phyloP scores from a whole-genome alignment of 2,797 vertebrate genomes.

The Dicrostonyx torquatus region DNA sequence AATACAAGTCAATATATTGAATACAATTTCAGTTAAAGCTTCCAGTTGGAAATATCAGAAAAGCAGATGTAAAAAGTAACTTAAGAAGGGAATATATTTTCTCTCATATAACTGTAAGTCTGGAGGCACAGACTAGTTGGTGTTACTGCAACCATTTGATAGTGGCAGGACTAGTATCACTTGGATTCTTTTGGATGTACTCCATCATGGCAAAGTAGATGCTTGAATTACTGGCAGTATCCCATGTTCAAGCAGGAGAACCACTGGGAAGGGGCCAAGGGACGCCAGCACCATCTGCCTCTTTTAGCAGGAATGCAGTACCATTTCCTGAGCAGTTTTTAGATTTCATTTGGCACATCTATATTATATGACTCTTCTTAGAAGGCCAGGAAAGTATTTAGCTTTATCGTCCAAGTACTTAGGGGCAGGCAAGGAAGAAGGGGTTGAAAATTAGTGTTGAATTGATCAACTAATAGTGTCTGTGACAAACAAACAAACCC shows the following conservation, averaged over 20 bases:
- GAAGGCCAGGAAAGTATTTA: constrained; percentile 56
- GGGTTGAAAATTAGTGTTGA: constrained; percentile 35
- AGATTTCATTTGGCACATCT: constrained; percentile 67
- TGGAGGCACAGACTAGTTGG: neutral
- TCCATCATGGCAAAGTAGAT: constrained; percentile 49
- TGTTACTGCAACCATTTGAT: neutral
- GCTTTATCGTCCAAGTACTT: constrained; percentile 47
- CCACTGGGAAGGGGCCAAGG: constrained; percentile 1
- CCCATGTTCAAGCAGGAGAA: constrained; percentile 30
- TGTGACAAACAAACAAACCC: constrained; percentile 29
- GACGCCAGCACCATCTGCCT: constrained; percentile 58
- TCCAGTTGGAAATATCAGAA: constrained; percentile 54
- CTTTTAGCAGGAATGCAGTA: constrained; percentile 58
- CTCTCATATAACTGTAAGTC: neutral
- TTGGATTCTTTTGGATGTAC: constrained; percentile 43
- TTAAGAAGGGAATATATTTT: neutral
- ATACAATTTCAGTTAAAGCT: constrained; percentile 31
- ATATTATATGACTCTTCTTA: constrained; percentile 43
- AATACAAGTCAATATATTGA: neutral
- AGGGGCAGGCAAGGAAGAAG: constrained; percentile 23
- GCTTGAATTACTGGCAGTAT: constrained; percentile 13
- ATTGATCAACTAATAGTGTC: constrained; percentile 33
- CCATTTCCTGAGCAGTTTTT: constrained; percentile 70
- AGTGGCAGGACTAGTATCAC: neutral
- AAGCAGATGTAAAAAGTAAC: constrained; percentile 34